phyloP scores from a whole-genome alignment of 2,113 vertebrate genomes.

The Oxygymnocypris stewartii region DNA sequence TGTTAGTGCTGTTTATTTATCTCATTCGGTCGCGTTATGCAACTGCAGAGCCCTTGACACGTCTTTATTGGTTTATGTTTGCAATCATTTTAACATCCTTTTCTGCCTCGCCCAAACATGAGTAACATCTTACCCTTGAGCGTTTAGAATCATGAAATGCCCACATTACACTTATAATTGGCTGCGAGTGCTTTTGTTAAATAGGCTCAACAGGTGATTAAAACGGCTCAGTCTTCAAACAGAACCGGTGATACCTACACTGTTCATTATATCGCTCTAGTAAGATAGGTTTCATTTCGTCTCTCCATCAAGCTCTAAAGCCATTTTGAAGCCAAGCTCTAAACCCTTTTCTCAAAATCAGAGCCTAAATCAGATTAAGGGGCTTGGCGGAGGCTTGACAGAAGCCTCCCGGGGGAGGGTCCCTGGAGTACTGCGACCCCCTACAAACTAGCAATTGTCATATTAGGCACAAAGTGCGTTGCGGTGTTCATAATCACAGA shows the following conservation, averaged over 20 bases:
- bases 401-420: slow-evolving; percentile 38
- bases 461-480: slow-evolving; percentile 53
- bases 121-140: not conserved
- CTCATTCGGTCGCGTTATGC: not conserved
- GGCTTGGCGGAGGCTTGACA: slow-evolving; percentile 13
- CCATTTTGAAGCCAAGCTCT: slow-evolving; percentile 32
- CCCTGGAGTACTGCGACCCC: slow-evolving; percentile 46
- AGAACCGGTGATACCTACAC: not conserved
- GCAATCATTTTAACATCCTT: not conserved
- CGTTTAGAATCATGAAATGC: not conserved
- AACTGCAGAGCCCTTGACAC: not conserved
- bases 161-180: slow-evolving; percentile 5
- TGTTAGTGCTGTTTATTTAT: not conserved
- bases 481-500: slow-evolving; percentile 63
- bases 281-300: slow-evolving; percentile 21
- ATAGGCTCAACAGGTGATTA: not conserved
- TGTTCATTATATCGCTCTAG: slow-evolving; percentile 6
- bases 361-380: slow-evolving; percentile 49
- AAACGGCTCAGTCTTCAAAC: not conserved
- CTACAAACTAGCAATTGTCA: slow-evolving; percentile 62
- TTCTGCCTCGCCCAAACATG: not conserved
- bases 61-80: not conserved
- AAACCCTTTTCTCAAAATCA: slow-evolving; percentile 47
- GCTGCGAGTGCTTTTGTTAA: not conserved
- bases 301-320: slow-evolving; percentile 30